These are phyloP conservation scores for Oophaga pumilio DNA, from an alignment of 2,113 vertebrate genomes.

Conservation along the genomic window DNA sequence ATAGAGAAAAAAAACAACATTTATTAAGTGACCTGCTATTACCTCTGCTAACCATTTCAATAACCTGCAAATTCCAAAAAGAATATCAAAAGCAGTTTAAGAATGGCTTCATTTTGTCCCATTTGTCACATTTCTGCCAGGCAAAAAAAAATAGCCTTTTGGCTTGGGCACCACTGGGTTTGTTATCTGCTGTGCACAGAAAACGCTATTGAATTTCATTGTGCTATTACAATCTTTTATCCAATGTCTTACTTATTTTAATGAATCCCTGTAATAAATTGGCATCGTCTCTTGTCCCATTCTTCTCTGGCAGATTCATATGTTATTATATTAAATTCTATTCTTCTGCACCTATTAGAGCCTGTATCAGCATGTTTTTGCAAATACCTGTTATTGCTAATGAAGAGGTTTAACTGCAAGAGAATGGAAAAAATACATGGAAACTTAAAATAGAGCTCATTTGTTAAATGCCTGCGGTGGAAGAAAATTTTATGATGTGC, in stretches of 20 bases:
- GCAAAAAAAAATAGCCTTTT: constrained; percentile 16
- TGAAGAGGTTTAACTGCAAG: constrained; percentile 47
- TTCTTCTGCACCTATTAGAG: constrained; percentile 47
- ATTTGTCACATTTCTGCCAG: background rate
- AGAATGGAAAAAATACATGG: constrained; percentile 42
- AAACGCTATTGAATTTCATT: constrained; percentile 33
- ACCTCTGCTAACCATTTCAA: background rate
- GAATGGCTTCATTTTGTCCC: background rate
- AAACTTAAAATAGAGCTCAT: constrained; percentile 52
- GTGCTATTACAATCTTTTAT: constrained; percentile 32
- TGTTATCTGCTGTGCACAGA: constrained; percentile 50
- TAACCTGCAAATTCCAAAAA: background rate
- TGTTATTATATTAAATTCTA: constrained; percentile 56
- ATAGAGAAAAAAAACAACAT: background rate
- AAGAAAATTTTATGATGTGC: background rate
- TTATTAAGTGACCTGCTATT: background rate
- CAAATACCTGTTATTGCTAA: constrained; percentile 58
- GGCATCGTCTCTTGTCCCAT: constrained; percentile 42
- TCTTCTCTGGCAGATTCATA: constrained; percentile 54
- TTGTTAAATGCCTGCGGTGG: constrained; percentile 36
- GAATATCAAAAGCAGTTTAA: constrained; percentile 1
- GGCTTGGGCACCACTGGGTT: constrained; percentile 1
- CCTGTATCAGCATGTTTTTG: constrained; percentile 58
- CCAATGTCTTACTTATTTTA: constrained; percentile 54
- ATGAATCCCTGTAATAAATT: constrained; percentile 55